A percentile compares a stretch with the other conserved stretches of the same genome.
phyloP scores from a whole-genome alignment of 2,113 vertebrate species.

The Saccopteryx bilineata region DNA sequence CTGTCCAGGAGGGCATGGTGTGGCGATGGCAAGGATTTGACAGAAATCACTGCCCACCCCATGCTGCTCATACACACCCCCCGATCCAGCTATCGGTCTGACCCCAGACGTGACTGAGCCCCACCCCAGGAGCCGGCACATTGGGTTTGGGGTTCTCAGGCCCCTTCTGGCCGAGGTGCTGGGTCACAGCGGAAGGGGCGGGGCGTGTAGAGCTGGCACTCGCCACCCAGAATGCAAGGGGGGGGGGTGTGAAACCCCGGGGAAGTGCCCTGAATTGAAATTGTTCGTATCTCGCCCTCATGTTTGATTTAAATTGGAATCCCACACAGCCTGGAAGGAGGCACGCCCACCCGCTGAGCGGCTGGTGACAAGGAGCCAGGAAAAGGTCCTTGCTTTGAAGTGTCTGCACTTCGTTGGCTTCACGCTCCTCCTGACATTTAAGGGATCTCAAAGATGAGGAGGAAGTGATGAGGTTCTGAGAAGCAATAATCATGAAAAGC shows the following conservation, averaged over 20 bases:
- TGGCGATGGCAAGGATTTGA: not conserved
- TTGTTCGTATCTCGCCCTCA: not conserved
- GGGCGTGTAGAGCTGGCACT: not conserved
- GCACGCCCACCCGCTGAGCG: not conserved
- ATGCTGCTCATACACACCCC: not conserved
- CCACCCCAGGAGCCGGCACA: not conserved
- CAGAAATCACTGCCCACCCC: not conserved
- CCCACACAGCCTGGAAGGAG: not conserved
- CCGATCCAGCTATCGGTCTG: not conserved
- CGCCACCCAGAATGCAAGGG: no score
- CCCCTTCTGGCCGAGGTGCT: not conserved
- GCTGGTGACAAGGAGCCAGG: not conserved
- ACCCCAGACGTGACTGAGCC: no score
- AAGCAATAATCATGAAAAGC: not conserved
- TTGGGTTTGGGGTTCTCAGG: rapidly evolving
- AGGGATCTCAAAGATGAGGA: not conserved
- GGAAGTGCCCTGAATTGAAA: not conserved
- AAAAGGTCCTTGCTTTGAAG: not conserved
- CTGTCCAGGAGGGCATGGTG: not conserved
- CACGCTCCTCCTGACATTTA: not conserved
- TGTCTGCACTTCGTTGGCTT: not conserved
- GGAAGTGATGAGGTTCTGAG: not conserved
- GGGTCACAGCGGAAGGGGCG: not conserved
- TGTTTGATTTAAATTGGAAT: not conserved
- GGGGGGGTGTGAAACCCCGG: not conserved